Evolutionary conservation across 2,888 invertebrate species (phyloP), one percentile per base, ranked within the genome.

Genomic region (Pristionchus arcanus): DNA sequence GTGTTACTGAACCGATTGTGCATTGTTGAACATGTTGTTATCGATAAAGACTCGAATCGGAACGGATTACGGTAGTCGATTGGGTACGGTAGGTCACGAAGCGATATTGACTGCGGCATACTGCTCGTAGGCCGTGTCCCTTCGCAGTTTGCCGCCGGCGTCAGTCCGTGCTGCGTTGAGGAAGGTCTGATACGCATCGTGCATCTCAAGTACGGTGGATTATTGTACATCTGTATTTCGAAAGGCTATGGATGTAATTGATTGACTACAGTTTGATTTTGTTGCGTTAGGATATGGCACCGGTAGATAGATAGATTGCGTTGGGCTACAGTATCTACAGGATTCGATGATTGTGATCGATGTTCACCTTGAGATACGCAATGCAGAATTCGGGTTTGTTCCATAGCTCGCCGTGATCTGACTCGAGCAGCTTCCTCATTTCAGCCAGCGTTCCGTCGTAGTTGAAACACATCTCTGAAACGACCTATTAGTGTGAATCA

Each of bases 91-190:
- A 59, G 84, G 37, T 85, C 84, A 87, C 16, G 49, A 68, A 16
- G 42, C 87, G 63, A 87, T 42, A n/a, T 87, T 42, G 19, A 87
- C 53, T 7, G 42, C 25, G 16, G 87, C 87, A 42, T 34, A 87
- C 28, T 87, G 37, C 25, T 87, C 87, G 87, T 87, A 87, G n/a
- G 42, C 49, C 3, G 87, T 87, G 68, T 87, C 87, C 87, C 68
- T 37, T n/a, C 87, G 13, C 42, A 87, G 28, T 42, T 68, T 87
- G 28, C 87, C 87, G 34, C 59, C n/a, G 7, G 25, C 68, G 49
- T 87, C 87, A 15, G 87, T 87, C 16, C 87, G 87, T 3, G 87
- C 87, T 4, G 68, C 34, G 68, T 66, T 87, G 42, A 87, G 87
- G 49, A 87, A 68, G 15, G 37, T 68, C 66, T 68, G 87, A 31